A percentile compares a stretch with the other conserved stretches of the same genome.
phyloP scores from a whole-genome alignment of 2,888 invertebrate species.

The Sesia bembeciformis region DNA sequence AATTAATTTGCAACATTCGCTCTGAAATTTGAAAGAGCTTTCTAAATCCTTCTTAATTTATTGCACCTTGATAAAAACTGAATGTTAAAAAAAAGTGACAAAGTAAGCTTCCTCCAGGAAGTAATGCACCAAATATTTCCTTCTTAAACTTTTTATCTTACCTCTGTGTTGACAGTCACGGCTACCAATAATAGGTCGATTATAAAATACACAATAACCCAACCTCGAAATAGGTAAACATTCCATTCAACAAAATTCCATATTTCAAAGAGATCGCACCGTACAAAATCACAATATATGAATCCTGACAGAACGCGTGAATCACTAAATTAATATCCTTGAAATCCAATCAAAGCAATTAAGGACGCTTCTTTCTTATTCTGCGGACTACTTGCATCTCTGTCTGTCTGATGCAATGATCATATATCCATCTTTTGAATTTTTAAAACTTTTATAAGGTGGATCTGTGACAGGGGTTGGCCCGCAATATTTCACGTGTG shows the following conservation, averaged over 20 bases:
- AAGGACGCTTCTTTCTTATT: constrained; percentile 49
- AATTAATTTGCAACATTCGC: no score
- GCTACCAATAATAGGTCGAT: constrained; percentile 45
- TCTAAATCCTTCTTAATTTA: no score
- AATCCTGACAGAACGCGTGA: constrained; percentile 60
- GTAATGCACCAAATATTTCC: constrained; percentile 49
- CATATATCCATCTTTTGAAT: constrained; percentile 15
- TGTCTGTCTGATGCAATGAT: constrained; percentile 14
- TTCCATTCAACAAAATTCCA: constrained; percentile 43
- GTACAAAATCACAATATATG: constrained; percentile 64
- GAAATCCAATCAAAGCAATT: constrained; percentile 72
- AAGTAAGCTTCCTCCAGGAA: constrained; percentile 55
- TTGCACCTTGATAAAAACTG: no score
- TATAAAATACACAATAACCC: constrained; percentile 44
- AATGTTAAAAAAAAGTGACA: constrained; percentile 23
- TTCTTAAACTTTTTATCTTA: constrained; percentile 52
- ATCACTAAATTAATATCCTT: constrained; percentile 71
- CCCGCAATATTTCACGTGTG: constrained; percentile 61
- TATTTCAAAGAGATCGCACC: constrained; percentile 44
- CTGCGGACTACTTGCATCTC: constrained; percentile 18
- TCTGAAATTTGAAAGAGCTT: no score
- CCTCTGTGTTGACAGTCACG: constrained; percentile 57
- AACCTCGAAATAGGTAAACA: constrained; percentile 62
- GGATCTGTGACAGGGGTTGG: constrained; percentile 68
- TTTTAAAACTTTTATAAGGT: constrained; percentile 43